phyloP scores from a whole-genome alignment of 2,113 vertebrate genomes.

The Gasterosteus nipponicus region DNA sequence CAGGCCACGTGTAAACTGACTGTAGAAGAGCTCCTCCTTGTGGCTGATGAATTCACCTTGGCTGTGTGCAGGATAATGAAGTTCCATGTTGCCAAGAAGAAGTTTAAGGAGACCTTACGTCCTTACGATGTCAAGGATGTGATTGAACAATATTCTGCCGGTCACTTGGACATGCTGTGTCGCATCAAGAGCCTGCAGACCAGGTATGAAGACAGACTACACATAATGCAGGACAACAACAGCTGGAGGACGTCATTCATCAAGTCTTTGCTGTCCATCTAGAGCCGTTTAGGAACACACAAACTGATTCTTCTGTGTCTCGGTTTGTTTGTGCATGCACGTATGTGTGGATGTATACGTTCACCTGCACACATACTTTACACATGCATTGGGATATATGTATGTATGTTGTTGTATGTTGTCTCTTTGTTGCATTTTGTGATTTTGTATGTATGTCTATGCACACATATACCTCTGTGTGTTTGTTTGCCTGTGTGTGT shows the following conservation, averaged over 20 bases:
- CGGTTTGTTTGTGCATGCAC: background rate
- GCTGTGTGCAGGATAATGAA: constrained; percentile 91
- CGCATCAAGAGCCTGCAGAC: constrained; percentile 97
- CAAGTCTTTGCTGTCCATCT: background rate
- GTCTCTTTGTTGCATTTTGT: constrained; percentile 6
- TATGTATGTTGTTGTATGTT: background rate
- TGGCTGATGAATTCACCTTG: constrained; percentile 15
- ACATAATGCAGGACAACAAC: background rate
- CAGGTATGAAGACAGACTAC: constrained; percentile 79
- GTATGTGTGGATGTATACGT: constrained; percentile 26
- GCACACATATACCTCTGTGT: background rate
- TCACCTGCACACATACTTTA: background rate
- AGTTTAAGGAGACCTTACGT: constrained; percentile 96
- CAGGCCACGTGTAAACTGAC: background rate
- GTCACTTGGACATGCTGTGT: constrained; percentile 96
- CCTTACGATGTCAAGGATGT: constrained; percentile 98
- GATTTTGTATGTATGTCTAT: background rate
- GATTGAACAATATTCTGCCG: constrained; percentile 97
- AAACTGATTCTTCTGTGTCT: constrained; percentile 9
- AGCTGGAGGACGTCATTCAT: background rate
- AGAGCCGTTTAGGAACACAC: constrained; percentile 12
- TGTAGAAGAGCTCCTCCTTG: constrained; percentile 32
- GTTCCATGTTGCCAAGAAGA: constrained; percentile 97
- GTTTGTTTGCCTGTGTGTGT: too few species aligned
- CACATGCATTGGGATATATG: constrained; percentile 2